Conservation (phyloP, 2,888 invertebrate genomes). For the Brachyopa scutellaris region DNA sequence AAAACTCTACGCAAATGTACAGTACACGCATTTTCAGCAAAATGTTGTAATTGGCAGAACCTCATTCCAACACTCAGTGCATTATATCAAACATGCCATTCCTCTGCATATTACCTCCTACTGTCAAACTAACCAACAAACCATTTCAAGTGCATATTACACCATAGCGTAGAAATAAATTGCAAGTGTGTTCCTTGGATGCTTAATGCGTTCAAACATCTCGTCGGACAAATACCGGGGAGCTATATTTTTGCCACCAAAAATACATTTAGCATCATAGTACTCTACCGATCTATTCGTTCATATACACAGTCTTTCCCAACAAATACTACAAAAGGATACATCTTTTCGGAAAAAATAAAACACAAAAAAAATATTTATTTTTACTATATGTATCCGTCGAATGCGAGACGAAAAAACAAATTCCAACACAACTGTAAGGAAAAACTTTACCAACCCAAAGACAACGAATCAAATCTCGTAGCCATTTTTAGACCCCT, state of each 20-base stretch:
- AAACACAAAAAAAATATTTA: conserved; percentile 74
- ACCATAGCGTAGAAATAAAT: conserved; percentile 51
- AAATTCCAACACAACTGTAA: conserved; percentile 40
- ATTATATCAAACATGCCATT: conserved; percentile 56
- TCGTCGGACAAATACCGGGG: conserved; percentile 76
- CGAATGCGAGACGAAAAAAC: conserved; percentile 66
- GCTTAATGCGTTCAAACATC: conserved; percentile 36
- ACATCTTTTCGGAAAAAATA: conserved; percentile 72
- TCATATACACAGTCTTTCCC: conserved; percentile 36
- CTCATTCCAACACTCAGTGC: conserved; percentile 39
- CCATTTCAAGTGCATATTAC: conserved; percentile 70
- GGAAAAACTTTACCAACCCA: conserved; percentile 66
- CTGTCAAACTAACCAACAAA: conserved; percentile 59
- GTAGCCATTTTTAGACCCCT: conserved; percentile 76
- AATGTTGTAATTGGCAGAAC: conserved; percentile 64
- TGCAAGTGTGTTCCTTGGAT: conserved; percentile 42
- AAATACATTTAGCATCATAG: conserved; percentile 77
- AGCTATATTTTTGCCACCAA: conserved; percentile 79
- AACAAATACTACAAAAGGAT: conserved; percentile 28
- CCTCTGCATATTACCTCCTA: conserved; percentile 65
- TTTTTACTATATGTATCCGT: conserved; percentile 77
- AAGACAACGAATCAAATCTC: conserved; percentile 73
- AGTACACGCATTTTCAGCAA: conserved; percentile 67
- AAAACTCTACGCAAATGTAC: conserved; percentile 63
- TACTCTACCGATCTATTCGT: conserved; percentile 53